phyloP scores from a whole-genome alignment of 1,140 invertebrate species.

The Drosophila seguyi region DNA sequence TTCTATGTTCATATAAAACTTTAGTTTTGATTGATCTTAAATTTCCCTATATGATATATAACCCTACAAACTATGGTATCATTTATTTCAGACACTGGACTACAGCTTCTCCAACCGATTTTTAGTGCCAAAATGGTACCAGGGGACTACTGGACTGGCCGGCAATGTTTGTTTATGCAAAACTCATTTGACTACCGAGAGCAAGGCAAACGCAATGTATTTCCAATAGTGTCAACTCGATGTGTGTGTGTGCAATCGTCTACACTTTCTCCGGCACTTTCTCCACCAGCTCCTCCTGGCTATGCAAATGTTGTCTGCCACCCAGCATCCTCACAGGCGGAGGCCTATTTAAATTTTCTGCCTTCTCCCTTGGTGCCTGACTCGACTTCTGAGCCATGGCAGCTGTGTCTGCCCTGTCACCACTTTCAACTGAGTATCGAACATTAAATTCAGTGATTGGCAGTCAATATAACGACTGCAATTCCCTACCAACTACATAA shows the following conservation, averaged over 20 bases:
- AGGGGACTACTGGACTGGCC: conserved; percentile 2
- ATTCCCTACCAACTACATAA: conserved; percentile 5
- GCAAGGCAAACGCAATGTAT: conserved; percentile 60
- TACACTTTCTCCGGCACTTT: conserved; percentile 20
- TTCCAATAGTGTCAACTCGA: conserved; percentile 53
- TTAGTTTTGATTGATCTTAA: not conserved
- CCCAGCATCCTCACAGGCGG: not conserved
- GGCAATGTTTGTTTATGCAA: conserved; percentile 65
- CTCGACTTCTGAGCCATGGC: not conserved
- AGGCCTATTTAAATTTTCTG: conserved; percentile 35
- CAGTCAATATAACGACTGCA: conserved; percentile 11
- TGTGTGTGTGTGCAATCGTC: conserved; percentile 42
- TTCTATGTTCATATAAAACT: not conserved
- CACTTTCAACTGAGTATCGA: conserved; percentile 25
- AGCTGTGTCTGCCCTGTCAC: conserved; percentile 25
- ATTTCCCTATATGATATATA: not conserved
- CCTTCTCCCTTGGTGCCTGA: not conserved
- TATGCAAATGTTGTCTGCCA: conserved; percentile 32
- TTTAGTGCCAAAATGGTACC: not conserved
- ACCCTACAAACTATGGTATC: not conserved
- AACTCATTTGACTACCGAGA: conserved; percentile 68
- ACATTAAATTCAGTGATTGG: conserved; percentile 27
- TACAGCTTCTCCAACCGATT: conserved; percentile 5
- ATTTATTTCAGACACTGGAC: conserved; percentile 2
- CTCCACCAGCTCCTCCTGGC: conserved; percentile 8